phyloP scores from a whole-genome alignment of 2,113 vertebrate genomes.

The Emydocephalus ijimae region DNA sequence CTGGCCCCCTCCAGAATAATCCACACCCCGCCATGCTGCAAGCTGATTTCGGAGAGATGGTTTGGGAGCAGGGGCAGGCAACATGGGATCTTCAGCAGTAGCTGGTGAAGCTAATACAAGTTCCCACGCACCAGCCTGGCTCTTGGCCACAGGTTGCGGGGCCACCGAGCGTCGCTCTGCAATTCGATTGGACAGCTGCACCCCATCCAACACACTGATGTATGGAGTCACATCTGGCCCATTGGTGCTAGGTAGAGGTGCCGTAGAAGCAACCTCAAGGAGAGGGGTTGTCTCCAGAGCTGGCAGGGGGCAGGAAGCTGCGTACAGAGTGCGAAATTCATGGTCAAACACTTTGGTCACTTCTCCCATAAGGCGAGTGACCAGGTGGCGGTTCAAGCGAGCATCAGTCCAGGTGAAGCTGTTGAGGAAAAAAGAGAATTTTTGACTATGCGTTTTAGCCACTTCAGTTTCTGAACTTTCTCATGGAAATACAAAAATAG shows the following conservation, averaged over 20 bases:
- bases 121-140: constrained; percentile 17
- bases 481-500: background rate
- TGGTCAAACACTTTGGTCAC: constrained; percentile 40
- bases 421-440: background rate
- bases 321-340: constrained; percentile 49
- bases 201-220: constrained; percentile 13
- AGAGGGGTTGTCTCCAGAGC: background rate
- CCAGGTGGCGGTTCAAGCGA: constrained; percentile 41
- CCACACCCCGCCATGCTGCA: constrained; percentile 26
- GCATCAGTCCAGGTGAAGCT: constrained; percentile 52
- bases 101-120: constrained; percentile 4
- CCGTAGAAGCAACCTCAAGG: background rate
- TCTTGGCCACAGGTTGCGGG: constrained; percentile 28
- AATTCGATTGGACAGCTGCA: constrained; percentile 39
- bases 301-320: constrained; percentile 32
- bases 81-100: constrained; percentile 8
- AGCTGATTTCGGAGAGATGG: constrained; percentile 34
- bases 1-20: background rate
- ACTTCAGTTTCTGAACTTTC: background rate
- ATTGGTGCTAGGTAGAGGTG: background rate
- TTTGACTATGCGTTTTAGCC: background rate
- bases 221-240: constrained; percentile 9
- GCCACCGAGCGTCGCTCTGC: constrained; percentile 34
- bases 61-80: constrained; percentile 24
- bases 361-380: constrained; percentile 45